A percentile compares a stretch with the other conserved stretches of the same genome.
phyloP scores from a whole-genome alignment of 2,888 invertebrate genomes.

The Nephrotoma appendiculata region DNA sequence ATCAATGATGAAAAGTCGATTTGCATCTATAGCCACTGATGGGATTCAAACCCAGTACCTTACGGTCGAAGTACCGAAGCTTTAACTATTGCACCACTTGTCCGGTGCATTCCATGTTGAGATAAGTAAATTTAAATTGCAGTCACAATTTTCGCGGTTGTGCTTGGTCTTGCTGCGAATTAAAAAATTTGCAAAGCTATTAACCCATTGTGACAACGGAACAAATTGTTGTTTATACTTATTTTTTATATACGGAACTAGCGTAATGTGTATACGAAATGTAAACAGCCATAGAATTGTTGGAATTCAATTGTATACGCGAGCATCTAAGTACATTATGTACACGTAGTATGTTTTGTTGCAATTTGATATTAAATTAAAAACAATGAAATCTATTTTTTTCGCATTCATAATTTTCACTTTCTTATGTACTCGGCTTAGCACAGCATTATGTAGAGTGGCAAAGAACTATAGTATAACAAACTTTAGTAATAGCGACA shows the following conservation, averaged over 20 bases:
- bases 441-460: too few species aligned
- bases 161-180: too few species aligned
- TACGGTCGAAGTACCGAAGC: too few species aligned
- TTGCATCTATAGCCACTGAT: too few species aligned
- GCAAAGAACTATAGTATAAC: neutral
- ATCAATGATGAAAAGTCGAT: too few species aligned
- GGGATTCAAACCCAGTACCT: too few species aligned
- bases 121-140: too few species aligned
- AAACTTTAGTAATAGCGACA: neutral
- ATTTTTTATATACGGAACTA: neutral
- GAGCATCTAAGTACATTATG: neutral
- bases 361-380: neutral
- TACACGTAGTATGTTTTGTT: neutral
- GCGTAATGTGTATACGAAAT: neutral
- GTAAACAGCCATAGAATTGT: neutral
- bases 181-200: neutral
- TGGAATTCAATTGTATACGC: neutral
- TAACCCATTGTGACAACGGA: neutral
- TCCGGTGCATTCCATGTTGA: too few species aligned
- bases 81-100: too few species aligned
- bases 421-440: neutral
- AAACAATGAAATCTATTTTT: neutral
- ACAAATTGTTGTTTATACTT: neutral
- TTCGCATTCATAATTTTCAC: neutral
- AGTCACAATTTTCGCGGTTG: too few species aligned